Base-by-base conservation (phyloP, 2,797 vertebrate genomes). In the Xerus rutilus region DNA sequence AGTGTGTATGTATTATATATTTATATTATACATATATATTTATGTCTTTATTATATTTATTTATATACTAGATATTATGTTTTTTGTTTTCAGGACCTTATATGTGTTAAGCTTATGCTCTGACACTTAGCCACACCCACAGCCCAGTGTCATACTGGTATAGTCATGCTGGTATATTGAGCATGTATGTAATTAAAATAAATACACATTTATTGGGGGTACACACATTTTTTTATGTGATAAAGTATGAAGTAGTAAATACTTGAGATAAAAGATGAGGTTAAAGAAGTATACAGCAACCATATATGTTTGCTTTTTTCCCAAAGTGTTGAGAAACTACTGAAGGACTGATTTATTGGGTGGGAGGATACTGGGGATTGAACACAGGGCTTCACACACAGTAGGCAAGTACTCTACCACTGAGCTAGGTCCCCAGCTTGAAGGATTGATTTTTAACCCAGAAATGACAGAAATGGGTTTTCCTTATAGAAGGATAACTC, bases 361-460 rank as follows among this genome's bases (percentile, higher is more conserved):
- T 13, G 7, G 3, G 2, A 3, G 25, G 28, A 28, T 28, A 30
- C 12, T 64, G 28, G 64, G 28, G 1, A 65, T 65, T 65, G 64
- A 65, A 65, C 30, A 62, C 23, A 62, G 23, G 59, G 9, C 23
- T 62, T 62, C 21, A 62, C 59, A 62, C 23, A 62, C 20, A 13
- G 15, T 59, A 59, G 9, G 57, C 59, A 25, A 62, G 21, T 25
- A 62, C 23, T 57, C 59, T 25, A 18, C n/a, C 67, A 73, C 70
- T 14, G 70, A 23, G 32, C 39, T 39, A 73, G 17, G 21, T 73
- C 21, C 39, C 70, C 9, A 72, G 35, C 17, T n/a, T 43, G 35
- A 39, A 72, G 39, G 69, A 86, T 70, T 89, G 30, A 25, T 67
- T 79, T 81, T 94, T 64, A 93, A 77, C 43, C 65, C n/a, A 73